Conservation (phyloP, 2,888 invertebrate species). For the Anthophora plumipes region DNA sequence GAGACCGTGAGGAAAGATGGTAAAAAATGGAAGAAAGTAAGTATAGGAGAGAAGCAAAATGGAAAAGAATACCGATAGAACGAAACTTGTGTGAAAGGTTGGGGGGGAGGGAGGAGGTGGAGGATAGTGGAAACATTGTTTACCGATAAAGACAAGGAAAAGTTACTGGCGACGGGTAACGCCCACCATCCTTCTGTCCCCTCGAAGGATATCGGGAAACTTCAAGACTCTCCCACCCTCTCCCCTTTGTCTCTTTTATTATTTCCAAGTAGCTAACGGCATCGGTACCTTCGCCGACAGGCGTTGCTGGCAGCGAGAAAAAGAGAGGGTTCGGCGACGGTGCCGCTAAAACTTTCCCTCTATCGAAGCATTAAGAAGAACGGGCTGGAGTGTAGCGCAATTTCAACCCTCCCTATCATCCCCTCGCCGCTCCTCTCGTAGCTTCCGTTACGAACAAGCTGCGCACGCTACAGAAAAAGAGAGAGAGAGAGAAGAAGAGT, state of each 20-base stretch:
- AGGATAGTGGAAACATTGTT: conserved; percentile 39
- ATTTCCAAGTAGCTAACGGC: conserved; percentile 67
- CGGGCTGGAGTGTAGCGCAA: conserved; percentile 51
- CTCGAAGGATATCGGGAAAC: conserved; percentile 66
- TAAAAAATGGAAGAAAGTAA: not conserved
- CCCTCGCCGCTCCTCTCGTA: too few relatives aligned
- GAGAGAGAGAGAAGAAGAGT: not conserved
- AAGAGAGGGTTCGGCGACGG: conserved; percentile 3
- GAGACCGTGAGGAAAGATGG: not conserved
- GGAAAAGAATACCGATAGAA: not conserved
- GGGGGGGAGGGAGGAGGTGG: not conserved
- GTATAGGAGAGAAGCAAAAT: not conserved
- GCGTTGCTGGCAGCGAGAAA: conserved; percentile 40
- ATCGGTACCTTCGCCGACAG: conserved; percentile 51
- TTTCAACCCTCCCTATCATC: conserved; percentile 37
- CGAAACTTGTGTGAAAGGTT: not conserved
- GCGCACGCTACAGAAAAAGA: not conserved
- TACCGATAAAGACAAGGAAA: conserved; percentile 63
- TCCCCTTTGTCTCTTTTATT: conserved; percentile 65
- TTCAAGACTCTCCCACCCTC: conserved; percentile 31
- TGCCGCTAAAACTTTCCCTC: conserved; percentile 55
- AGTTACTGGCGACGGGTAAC: conserved; percentile 51
- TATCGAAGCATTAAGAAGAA: conserved; percentile 60
- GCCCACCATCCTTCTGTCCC: conserved; percentile 34
- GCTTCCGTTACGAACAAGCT: not conserved